These are phyloP conservation scores for Monochamus saltuarius DNA, from an alignment of 1,140 invertebrate species.

Conservation along the genomic window DNA sequence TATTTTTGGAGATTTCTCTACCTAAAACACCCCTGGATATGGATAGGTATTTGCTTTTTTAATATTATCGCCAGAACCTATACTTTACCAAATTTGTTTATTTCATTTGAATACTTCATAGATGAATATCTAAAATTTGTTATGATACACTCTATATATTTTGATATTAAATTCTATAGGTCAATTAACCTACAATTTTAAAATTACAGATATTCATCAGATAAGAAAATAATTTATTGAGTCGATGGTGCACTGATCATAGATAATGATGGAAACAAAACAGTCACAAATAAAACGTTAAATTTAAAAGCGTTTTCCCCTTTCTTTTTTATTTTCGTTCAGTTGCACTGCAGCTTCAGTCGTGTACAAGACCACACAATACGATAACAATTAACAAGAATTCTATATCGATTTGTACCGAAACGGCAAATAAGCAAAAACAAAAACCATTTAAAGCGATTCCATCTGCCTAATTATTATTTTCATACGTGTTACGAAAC, in stretches of 20 bases:
- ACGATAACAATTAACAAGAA: slow-evolving; percentile 23
- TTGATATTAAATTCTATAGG: not conserved
- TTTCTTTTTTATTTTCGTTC: slow-evolving; percentile 8
- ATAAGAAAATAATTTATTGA: not conserved
- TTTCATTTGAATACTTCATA: no score
- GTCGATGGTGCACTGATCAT: slow-evolving; percentile 9
- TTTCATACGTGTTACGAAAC: slow-evolving; percentile 24
- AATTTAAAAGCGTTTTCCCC: slow-evolving; percentile 14
- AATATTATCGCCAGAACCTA: no score
- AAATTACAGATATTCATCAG: not conserved
- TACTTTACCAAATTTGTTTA: no score
- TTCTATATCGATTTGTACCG: slow-evolving; percentile 22
- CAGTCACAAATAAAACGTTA: slow-evolving; percentile 1
- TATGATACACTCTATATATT: no score
- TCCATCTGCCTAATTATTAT: slow-evolving; percentile 25
- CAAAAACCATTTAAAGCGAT: slow-evolving; percentile 22
- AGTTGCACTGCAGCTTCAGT: slow-evolving; percentile 13
- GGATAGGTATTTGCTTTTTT: no score
- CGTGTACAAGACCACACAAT: slow-evolving; percentile 22
- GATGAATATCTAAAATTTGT: no score
- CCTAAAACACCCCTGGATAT: no score
- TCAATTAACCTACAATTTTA: not conserved
- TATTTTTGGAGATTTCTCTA: no score
- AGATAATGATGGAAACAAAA: slow-evolving; percentile 8
- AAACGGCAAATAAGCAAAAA: slow-evolving; percentile 23